A percentile compares a stretch with the other conserved stretches of the same genome.
Evolutionary conservation across 2,797 vertebrate species (phyloP).

Genomic region (Xiphophorus birchmanni): DNA sequence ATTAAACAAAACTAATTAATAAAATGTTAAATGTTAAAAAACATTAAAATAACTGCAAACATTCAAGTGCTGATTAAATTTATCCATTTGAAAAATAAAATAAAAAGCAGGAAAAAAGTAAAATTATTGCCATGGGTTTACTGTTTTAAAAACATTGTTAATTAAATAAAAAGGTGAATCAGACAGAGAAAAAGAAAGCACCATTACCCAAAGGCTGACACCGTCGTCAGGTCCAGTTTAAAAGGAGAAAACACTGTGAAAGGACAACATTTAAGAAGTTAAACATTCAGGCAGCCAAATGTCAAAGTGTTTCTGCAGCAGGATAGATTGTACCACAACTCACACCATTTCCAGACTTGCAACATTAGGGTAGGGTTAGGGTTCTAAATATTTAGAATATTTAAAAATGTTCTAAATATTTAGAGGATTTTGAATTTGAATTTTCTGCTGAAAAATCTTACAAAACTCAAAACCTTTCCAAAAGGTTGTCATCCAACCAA

Average conservation of each 20-base stretch:
- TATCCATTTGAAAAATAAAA: too few species aligned
- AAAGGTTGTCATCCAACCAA: neutral
- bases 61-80: too few species aligned
- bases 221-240: neutral
- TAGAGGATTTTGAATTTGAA: neutral
- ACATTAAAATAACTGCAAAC: too few species aligned
- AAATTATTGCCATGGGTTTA: too few species aligned
- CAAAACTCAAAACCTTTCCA: neutral
- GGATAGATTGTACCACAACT: neutral
- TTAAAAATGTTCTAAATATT: neutral
- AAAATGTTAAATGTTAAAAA: too few species aligned
- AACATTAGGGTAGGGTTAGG: neutral
- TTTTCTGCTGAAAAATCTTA: neutral
- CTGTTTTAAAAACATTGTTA: too few species aligned
- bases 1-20: too few species aligned
- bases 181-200: too few species aligned
- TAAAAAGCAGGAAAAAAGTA: too few species aligned
- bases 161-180: too few species aligned
- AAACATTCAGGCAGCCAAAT: neutral
- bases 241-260: neutral
- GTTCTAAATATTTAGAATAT: too few species aligned
- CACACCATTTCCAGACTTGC: neutral
- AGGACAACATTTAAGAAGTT: neutral
- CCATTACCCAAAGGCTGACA: neutral
- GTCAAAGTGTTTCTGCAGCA: neutral